A percentile compares a stretch with the other conserved stretches of the same genome.
These are phyloP conservation scores for Spatulosminthurus flaviceps DNA, from an alignment of 2,888 invertebrate genomes.

Conservation along the genomic window DNA sequence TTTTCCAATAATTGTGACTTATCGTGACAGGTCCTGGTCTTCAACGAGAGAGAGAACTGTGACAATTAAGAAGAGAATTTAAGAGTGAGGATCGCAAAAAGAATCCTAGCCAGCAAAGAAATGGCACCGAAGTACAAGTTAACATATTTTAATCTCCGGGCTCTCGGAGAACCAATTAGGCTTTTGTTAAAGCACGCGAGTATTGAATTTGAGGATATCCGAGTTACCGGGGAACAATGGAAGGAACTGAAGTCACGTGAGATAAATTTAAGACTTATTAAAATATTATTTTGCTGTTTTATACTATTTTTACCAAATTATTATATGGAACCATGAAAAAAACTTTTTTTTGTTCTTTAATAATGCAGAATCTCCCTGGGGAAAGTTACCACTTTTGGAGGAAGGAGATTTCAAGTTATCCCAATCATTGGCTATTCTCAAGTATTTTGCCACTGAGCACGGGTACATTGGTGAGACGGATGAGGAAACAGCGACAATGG, in stretches of 20 bases:
- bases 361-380: conserved; percentile 31
- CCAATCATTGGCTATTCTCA: conserved; percentile 39
- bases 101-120: neutral
- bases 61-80: too few species aligned
- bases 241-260: neutral
- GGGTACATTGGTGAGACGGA: conserved; percentile 22
- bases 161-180: conserved; percentile 5
- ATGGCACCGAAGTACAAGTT: conserved; percentile 35
- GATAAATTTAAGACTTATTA: too few species aligned
- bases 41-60: too few species aligned
- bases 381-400: conserved; percentile 34
- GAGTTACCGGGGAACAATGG: neutral
- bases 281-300: too few species aligned
- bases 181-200: conserved; percentile 10
- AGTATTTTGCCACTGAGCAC: conserved; percentile 29
- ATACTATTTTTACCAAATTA: too few species aligned
- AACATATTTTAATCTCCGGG: conserved; percentile 1
- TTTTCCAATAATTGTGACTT: too few species aligned
- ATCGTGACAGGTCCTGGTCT: too few species aligned
- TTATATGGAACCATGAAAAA: too few species aligned
- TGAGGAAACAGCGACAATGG: conserved; percentile 36
- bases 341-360: neutral
- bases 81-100: too few species aligned
- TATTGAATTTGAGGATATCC: neutral
- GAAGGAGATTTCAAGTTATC: conserved; percentile 21